Conservation (phyloP, 1,140 invertebrate genomes). For the Drosophila oshimai region DNA sequence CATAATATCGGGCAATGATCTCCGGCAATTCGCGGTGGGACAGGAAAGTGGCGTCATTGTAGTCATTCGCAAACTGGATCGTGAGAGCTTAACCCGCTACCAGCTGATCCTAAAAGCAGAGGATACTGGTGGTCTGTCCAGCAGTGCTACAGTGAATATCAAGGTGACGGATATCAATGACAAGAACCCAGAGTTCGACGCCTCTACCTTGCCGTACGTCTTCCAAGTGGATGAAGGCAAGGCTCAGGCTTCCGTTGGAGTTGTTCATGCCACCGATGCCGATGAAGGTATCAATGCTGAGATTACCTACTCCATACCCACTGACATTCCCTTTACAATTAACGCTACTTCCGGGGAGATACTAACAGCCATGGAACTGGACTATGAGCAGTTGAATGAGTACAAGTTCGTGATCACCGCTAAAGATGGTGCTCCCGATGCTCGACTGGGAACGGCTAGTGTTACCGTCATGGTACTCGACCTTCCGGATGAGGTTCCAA, state of each 20-base stretch:
- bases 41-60: conserved; percentile 91
- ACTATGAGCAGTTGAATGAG: conserved; percentile 92
- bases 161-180: conserved; percentile 95
- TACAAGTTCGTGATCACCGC: conserved; percentile 94
- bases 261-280: conserved; percentile 91
- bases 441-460: conserved; percentile 92
- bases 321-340: conserved; percentile 90
- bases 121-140: conserved; percentile 91
- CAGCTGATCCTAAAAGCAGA: conserved; percentile 93
- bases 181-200: conserved; percentile 92
- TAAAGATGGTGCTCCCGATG: conserved; percentile 92
- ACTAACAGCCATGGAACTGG: conserved; percentile 88
- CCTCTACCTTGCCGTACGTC: conserved; percentile 87
- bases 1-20: conserved; percentile 92
- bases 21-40: conserved; percentile 92
- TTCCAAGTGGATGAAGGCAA: conserved; percentile 93
- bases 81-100: conserved; percentile 93
- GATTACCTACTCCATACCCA: conserved; percentile 88
- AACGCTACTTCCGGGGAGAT: conserved; percentile 91
- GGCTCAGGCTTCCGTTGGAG: conserved; percentile 87
- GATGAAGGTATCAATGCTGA: conserved; percentile 89
- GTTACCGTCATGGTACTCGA: conserved; percentile 91
- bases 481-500: conserved; percentile 91
- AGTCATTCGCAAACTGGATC: conserved; percentile 91
- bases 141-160: conserved; percentile 92